Conservation (phyloP, 2,888 invertebrate genomes). For the Gryllus longicercus region DNA sequence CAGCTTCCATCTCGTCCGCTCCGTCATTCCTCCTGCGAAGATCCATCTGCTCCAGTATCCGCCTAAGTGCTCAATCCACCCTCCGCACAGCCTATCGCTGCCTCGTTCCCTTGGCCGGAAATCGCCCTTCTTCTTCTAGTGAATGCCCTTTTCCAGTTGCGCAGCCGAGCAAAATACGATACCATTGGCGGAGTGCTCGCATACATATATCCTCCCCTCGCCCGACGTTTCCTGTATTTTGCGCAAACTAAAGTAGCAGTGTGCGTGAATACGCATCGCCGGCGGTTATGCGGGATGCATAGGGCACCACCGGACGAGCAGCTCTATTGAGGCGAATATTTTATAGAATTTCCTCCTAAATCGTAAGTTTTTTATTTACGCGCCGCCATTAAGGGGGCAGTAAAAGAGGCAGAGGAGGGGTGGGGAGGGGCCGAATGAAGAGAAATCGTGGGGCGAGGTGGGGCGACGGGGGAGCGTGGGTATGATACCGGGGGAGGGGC, state of each 20-base stretch:
- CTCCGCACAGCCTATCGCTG: neutral
- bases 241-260: neutral
- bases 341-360: constrained; percentile 6
- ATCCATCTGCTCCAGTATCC: neutral
- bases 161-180: constrained; percentile 1
- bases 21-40: neutral
- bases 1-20: neutral
- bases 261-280: neutral
- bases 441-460: too few relatives aligned
- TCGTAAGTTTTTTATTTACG: neutral
- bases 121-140: neutral
- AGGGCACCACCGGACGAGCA: neutral
- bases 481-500: too few relatives aligned
- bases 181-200: neutral
- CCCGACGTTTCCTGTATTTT: neutral
- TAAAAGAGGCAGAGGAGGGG: too few relatives aligned
- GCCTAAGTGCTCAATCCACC: neutral
- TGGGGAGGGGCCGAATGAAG: too few relatives aligned
- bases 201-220: neutral
- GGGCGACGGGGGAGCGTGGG: too few relatives aligned
- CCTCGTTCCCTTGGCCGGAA: neutral
- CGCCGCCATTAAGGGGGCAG: too few relatives aligned
- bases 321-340: neutral
- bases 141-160: neutral
- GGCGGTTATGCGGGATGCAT: too few relatives aligned